A percentile compares a stretch with the other conserved stretches of the same genome.
Evolutionary conservation across 2,113 vertebrate genomes (phyloP).

Genomic region (Engystomops pustulosus): DNA sequence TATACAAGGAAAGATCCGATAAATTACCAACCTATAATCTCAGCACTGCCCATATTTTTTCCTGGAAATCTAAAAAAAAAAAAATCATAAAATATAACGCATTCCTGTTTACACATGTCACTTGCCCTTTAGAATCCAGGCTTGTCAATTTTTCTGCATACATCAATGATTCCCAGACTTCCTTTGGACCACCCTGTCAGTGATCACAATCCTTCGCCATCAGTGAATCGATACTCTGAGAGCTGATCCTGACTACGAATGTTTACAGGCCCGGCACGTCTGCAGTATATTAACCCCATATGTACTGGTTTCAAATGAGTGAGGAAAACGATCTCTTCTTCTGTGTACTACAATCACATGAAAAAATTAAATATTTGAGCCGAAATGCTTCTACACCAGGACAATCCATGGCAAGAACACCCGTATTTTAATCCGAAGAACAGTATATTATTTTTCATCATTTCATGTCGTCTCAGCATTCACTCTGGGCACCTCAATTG

Average conservation of each 20-base stretch:
- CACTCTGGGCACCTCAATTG: neutral
- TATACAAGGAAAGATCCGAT: conserved; percentile 40
- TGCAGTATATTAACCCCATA: conserved; percentile 28
- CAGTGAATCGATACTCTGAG: conserved; percentile 49
- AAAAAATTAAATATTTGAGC: neutral
- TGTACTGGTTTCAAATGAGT: neutral
- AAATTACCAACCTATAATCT: conserved; percentile 49
- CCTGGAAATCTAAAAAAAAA: conserved; percentile 17
- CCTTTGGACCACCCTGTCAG: conserved; percentile 56
- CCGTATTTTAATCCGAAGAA: too few species aligned
- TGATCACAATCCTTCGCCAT: conserved; percentile 46
- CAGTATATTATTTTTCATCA: too few species aligned
- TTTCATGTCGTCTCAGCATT: neutral
- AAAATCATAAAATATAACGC: conserved; percentile 14
- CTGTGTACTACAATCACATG: neutral
- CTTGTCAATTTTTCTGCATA: conserved; percentile 53
- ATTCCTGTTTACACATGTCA: conserved; percentile 45
- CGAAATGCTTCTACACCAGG: neutral
- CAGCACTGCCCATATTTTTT: conserved; percentile 1
- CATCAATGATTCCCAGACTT: conserved; percentile 46
- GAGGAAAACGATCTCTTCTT: neutral
- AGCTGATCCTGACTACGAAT: conserved; percentile 38
- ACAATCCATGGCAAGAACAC: neutral
- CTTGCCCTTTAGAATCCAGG: conserved; percentile 44
- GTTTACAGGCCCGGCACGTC: conserved; percentile 32